Evolutionary conservation across 2,113 vertebrate species (phyloP).

Genomic region (Hyperoodon ampullatus): DNA sequence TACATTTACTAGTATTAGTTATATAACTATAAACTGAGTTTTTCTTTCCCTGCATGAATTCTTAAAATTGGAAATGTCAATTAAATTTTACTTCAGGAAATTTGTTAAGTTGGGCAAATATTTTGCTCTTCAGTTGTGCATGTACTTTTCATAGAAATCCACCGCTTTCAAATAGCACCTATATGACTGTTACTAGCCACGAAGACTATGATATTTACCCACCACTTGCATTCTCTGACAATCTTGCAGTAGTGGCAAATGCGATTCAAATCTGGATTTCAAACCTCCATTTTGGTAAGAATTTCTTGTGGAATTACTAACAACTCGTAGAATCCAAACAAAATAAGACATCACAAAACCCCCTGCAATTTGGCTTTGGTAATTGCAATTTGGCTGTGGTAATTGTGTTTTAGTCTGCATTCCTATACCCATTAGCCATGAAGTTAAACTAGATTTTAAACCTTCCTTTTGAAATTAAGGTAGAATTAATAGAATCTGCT

Average conservation of each 20-base stretch:
- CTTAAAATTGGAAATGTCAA: neutral
- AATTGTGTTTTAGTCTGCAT: neutral
- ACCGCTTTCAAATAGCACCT: neutral
- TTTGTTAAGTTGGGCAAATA: neutral
- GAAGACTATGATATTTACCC: neutral
- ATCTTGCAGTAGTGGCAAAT: neutral
- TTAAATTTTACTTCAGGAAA: neutral
- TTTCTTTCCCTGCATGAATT: neutral
- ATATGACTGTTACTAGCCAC: no score
- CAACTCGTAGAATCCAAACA: neutral
- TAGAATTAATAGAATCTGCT: neutral
- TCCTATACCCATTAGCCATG: neutral
- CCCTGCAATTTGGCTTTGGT: neutral
- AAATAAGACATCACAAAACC: neutral
- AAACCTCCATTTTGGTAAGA: neutral
- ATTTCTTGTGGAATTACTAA: neutral
- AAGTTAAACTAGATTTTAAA: neutral
- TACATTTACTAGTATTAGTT: neutral
- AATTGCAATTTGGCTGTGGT: neutral
- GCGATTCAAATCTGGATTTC: neutral
- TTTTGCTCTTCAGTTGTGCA: neutral
- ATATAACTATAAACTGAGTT: neutral
- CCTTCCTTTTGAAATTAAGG: neutral
- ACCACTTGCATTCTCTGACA: neutral
- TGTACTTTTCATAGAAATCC: neutral